phyloP scores from a whole-genome alignment of 2,113 vertebrate genomes.

The Pteruthius melanotis region DNA sequence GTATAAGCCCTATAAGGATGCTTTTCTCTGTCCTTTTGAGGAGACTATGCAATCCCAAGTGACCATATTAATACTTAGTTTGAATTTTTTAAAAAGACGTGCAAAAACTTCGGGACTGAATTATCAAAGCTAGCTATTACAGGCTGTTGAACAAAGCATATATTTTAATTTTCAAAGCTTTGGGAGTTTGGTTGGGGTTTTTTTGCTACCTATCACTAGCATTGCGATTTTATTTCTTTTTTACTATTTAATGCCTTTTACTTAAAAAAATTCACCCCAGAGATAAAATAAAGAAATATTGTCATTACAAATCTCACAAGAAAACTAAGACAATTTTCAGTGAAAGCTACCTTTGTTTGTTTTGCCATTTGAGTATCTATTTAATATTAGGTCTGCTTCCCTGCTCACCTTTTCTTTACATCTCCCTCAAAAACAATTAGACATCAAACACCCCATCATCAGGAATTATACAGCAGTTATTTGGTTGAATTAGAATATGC shows the following conservation, averaged over 20 bases:
- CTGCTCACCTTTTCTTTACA: background rate
- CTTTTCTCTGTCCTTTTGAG: background rate
- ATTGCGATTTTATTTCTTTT: background rate
- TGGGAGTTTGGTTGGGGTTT: background rate
- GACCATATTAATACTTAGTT: background rate
- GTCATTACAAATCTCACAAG: background rate
- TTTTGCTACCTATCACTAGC: background rate
- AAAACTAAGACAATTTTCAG: constrained; percentile 7
- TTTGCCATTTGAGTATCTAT: background rate
- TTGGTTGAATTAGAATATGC: background rate
- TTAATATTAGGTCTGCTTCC: background rate
- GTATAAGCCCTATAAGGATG: background rate
- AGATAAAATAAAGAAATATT: background rate
- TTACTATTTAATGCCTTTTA: background rate
- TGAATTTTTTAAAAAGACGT: constrained; percentile 5
- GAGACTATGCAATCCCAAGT: background rate
- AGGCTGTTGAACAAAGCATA: background rate
- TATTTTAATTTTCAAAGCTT: background rate
- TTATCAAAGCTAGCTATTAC: background rate
- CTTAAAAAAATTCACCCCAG: background rate
- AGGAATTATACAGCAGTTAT: background rate
- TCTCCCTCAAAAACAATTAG: background rate
- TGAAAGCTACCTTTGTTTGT: background rate
- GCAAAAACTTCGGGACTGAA: background rate
- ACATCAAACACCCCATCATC: background rate